Conservation (phyloP, 2,888 invertebrate genomes). For the Bellardia pandia region DNA sequence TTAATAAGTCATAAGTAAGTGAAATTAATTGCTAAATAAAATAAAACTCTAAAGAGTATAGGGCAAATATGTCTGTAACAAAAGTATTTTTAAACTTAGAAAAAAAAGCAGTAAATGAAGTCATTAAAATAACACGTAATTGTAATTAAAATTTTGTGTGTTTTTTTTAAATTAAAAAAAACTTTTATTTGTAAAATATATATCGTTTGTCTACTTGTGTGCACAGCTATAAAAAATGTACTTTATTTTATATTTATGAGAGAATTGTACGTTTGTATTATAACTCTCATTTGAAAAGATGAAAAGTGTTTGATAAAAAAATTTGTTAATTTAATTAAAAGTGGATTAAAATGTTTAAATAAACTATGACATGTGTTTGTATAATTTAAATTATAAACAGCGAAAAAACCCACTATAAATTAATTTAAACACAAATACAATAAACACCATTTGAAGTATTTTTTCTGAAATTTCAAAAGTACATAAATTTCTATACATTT, state of each 20-base stretch:
- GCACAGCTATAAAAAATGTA: conserved; percentile 5
- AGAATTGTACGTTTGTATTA: conserved; percentile 3
- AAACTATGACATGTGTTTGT: conserved; percentile 14
- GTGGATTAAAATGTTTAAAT: conserved; percentile 41
- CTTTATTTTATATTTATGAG: conserved; percentile 6
- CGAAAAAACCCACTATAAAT: not conserved
- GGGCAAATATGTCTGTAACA: conserved; percentile 47
- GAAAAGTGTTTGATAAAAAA: conserved; percentile 23
- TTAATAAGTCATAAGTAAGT: conserved; percentile 49
- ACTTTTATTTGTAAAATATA: not conserved
- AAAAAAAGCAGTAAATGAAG: conserved; percentile 68
- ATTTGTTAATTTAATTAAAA: conserved; percentile 53
- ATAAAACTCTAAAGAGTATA: conserved; percentile 41
- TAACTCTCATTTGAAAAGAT: conserved; percentile 34
- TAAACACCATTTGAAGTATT: too few species aligned
- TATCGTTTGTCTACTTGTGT: not conserved
- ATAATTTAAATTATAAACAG: conserved; percentile 1
- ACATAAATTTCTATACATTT: too few species aligned
- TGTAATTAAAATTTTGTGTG: conserved; percentile 66
- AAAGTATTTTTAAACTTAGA: conserved; percentile 21
- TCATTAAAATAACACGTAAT: conserved; percentile 73
- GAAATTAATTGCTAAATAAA: conserved; percentile 53
- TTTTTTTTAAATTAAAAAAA: not conserved
- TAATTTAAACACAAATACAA: not conserved
- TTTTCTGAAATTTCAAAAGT: too few species aligned